Percentiles rank a stretch among this genome's conserved stretches.
These are phyloP conservation scores for Andricus quercusramuli DNA, from an alignment of 2,888 invertebrate species.

Conservation along the genomic window DNA sequence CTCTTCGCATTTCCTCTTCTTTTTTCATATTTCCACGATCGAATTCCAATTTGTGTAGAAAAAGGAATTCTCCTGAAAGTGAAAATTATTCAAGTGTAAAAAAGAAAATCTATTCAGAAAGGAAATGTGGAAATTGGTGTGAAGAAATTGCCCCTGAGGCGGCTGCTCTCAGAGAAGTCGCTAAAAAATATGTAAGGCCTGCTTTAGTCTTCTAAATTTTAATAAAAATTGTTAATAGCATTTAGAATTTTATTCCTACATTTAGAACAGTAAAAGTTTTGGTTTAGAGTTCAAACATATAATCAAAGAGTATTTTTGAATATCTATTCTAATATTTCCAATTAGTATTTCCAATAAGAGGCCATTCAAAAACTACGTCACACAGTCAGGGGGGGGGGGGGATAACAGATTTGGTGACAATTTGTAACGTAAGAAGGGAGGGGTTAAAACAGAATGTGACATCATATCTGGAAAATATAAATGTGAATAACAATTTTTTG, in stretches of 20 bases:
- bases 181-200: neutral
- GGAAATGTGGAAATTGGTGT: neutral
- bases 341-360: neutral
- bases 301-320: neutral
- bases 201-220: neutral
- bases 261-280: too few relatives aligned
- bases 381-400: too few relatives aligned
- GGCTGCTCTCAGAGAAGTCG: neutral
- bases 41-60: neutral
- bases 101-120: neutral
- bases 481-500: too few relatives aligned
- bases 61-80: neutral
- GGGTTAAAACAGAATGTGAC: too few relatives aligned
- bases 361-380: too few relatives aligned
- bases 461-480: too few relatives aligned
- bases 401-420: too few relatives aligned
- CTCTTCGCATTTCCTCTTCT: neutral
- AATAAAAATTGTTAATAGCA: neutral
- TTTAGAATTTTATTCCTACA: neutral
- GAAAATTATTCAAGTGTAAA: neutral
- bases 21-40: neutral
- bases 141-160: neutral
- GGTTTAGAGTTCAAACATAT: too few relatives aligned
- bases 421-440: too few relatives aligned
- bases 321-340: neutral